Conservation (phyloP, 2,797 vertebrate genomes). For the Erethizon dorsatum region DNA sequence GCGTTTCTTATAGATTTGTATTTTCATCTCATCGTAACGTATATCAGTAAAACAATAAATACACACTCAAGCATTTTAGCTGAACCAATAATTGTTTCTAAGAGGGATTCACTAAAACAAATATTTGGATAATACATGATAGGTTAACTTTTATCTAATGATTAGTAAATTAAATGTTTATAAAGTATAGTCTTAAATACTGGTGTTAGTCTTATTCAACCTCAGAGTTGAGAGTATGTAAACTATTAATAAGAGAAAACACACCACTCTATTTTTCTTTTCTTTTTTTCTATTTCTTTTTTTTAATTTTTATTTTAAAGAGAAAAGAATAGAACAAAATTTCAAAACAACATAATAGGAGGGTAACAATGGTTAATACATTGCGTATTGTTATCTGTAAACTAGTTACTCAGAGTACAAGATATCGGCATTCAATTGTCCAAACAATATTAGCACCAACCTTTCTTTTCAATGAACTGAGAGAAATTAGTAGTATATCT, state of each 20-base stretch:
- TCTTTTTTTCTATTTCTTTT: too few species aligned
- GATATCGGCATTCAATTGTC: too few species aligned
- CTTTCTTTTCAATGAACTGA: too few species aligned
- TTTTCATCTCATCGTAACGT: neutral
- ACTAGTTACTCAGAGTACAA: too few species aligned
- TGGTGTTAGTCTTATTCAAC: neutral
- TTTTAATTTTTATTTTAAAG: too few species aligned
- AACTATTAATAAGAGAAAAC: slow-evolving; percentile 14
- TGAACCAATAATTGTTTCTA: slow-evolving; percentile 5
- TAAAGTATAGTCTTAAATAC: neutral
- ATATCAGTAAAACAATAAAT: slow-evolving; percentile 6
- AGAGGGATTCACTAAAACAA: slow-evolving; percentile 19
- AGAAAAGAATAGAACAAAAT: too few species aligned
- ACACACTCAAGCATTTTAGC: neutral
- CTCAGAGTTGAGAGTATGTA: slow-evolving; percentile 4
- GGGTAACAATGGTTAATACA: too few species aligned
- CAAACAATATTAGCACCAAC: too few species aligned
- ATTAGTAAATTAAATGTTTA: slow-evolving; percentile 34
- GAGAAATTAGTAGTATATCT: too few species aligned
- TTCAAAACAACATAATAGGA: too few species aligned
- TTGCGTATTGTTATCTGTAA: too few species aligned
- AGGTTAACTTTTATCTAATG: neutral
- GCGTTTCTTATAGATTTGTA: neutral
- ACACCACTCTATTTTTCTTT: neutral
- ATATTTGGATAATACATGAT: neutral